Evolutionary conservation across 2,113 vertebrate genomes (phyloP).

Genomic region (Cyanoramphus novaezelandiae): DNA sequence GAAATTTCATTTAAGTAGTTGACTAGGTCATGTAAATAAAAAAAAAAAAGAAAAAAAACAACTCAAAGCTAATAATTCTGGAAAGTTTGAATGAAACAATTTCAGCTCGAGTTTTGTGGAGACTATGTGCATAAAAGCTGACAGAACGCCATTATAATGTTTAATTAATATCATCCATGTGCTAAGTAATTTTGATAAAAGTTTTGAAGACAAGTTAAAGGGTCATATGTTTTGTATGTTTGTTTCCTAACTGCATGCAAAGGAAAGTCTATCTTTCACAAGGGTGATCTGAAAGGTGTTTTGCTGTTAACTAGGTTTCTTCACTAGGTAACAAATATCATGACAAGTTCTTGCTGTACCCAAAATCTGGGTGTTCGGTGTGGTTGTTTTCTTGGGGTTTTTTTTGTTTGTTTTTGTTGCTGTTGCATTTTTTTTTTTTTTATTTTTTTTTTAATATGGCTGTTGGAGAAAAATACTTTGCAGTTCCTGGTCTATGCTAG

Average conservation of each 20-base stretch:
- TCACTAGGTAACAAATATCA: background rate
- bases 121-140: background rate
- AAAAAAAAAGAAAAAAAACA: background rate
- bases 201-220: background rate
- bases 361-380: background rate
- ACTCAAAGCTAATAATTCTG: background rate
- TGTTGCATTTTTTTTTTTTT: background rate
- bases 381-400: background rate
- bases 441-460: background rate
- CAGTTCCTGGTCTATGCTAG: background rate
- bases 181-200: background rate
- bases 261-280: background rate
- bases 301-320: background rate
- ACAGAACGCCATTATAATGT: background rate
- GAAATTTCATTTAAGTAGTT: background rate
- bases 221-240: background rate
- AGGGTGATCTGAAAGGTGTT: background rate
- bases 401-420: background rate
- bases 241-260: background rate
- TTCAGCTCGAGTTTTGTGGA: background rate
- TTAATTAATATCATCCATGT: background rate
- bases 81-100: background rate
- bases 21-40: background rate
- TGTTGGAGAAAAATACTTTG: background rate
- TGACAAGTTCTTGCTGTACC: background rate